Conservation (phyloP, 1,140 invertebrate species). For the Drosophila obscura region DNA sequence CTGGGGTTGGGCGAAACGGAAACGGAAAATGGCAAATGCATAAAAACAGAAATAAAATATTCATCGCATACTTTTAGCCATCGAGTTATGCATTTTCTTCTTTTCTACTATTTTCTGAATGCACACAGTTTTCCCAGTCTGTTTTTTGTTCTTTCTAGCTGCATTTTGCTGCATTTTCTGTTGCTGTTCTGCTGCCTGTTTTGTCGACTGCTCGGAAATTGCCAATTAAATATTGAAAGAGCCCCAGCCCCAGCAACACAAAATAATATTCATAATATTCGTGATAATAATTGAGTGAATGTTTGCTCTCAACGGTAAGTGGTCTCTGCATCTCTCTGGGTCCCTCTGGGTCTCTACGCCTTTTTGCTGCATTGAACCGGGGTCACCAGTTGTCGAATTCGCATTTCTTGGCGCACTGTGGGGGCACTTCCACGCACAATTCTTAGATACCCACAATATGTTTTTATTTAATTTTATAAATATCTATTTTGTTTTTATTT, state of each 20-base stretch:
- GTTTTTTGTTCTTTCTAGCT: not conserved
- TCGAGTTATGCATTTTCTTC: constrained; percentile 38
- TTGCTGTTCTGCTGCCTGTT: constrained; percentile 5
- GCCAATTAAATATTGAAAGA: constrained; percentile 66
- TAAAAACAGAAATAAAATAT: constrained; percentile 69
- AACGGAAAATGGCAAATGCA: constrained; percentile 53
- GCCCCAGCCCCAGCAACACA: not conserved
- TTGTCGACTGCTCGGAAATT: constrained; percentile 28
- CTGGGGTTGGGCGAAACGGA: too few relatives aligned
- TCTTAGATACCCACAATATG: too few relatives aligned
- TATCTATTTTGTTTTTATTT: too few relatives aligned
- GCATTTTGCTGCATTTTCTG: constrained; percentile 1
- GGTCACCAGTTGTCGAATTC: too few relatives aligned
- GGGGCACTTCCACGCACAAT: not conserved
- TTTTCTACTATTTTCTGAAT: not conserved
- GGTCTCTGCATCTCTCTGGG: too few relatives aligned
- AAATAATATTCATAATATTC: constrained; percentile 21
- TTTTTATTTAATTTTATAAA: too few relatives aligned
- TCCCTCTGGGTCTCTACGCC: too few relatives aligned
- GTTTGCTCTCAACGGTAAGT: not conserved
- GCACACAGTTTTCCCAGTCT: not conserved
- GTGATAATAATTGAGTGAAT: constrained; percentile 4
- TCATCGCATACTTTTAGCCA: constrained; percentile 66
- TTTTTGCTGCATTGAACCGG: too few relatives aligned
- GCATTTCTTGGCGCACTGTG: not conserved